phyloP scores from a whole-genome alignment of 2,113 vertebrate species.

The Rhineura floridana region DNA sequence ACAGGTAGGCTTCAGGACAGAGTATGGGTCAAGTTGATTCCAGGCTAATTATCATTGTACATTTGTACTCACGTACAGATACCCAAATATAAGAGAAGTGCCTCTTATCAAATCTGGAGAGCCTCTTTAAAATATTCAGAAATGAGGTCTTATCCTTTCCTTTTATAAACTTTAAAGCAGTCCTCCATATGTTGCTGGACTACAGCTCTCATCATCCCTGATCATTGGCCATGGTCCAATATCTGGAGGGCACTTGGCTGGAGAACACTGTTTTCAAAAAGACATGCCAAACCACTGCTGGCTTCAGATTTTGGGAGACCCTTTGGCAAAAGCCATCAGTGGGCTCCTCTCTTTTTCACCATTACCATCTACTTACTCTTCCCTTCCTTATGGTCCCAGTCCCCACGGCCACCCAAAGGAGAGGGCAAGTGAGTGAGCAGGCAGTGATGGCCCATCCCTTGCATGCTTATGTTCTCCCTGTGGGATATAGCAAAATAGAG shows the following conservation, averaged over 20 bases:
- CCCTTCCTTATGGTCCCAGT: not conserved
- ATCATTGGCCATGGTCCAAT: too few relatives aligned
- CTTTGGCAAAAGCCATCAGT: not conserved
- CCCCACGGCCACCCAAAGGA: not conserved
- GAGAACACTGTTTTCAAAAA: too few relatives aligned
- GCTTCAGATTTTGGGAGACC: not conserved
- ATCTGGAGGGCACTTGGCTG: not conserved
- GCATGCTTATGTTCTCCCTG: not conserved
- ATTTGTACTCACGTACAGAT: not conserved
- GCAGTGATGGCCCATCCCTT: not conserved
- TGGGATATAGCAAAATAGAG: not conserved
- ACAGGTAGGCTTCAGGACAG: not conserved
- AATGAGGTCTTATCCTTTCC: not conserved
- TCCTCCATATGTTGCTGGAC: too few relatives aligned
- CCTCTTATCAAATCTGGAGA: not conserved
- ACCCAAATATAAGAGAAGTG: not conserved
- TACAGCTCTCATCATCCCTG: not conserved
- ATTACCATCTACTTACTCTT: not conserved
- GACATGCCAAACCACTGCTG: not conserved
- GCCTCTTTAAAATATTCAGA: not conserved
- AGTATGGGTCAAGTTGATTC: not conserved
- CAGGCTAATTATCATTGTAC: not conserved
- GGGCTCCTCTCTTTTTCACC: not conserved
- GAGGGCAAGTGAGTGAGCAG: not conserved
- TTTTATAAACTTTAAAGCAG: not conserved